Evolutionary conservation across 2,797 vertebrate genomes (phyloP), one percentile per base, ranked within the genome.

Genomic region (Sebastes iracundus): DNA sequence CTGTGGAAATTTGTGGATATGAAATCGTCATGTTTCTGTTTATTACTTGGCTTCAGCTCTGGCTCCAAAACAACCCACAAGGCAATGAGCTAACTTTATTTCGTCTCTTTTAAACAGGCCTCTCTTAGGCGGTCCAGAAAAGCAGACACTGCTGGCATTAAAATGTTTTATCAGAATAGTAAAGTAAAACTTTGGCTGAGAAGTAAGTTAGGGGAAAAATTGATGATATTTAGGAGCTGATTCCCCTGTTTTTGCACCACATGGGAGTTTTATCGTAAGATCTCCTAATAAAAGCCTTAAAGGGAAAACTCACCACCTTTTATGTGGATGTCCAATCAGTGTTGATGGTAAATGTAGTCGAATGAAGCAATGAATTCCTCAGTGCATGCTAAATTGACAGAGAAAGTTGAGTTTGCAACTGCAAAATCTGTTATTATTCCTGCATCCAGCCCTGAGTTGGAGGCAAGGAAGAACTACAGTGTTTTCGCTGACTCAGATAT

Each of bases 11-110:
- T 81, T 91, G 85, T 81, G 84, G 89, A 88, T 79, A 83, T 90
- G 80, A 89, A 89, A 84, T 86, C 16, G 14, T 85, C 81, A 82
- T 90, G 75, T 92, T 89, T 92, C 86, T 91, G 86, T 88, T 93
- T 87, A 88, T 88, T 87, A 85, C 85, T 92, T 87, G 82, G 79
- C 82, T 87, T 81, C 83, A 42, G 69, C 77, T 89, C 66, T 61
- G 83, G 80, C 80, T 81, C 82, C 81, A 89, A 88, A 49, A 88
- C 85, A 87, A 83, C 76, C 85, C 88, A 83, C 83, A 90, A 87
- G 33, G 83, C 88, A 73, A 79, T 77, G 76, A 85, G 72, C 81
- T 83, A 84, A 84, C 75, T 85, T 83, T 83, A 78, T 85, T 89
- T 90, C 27, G 63, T 74, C 52, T 56, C 61, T 82, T 83, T 88